Conservation (phyloP, 2,888 invertebrate species). For the Campoplex capitator region DNA sequence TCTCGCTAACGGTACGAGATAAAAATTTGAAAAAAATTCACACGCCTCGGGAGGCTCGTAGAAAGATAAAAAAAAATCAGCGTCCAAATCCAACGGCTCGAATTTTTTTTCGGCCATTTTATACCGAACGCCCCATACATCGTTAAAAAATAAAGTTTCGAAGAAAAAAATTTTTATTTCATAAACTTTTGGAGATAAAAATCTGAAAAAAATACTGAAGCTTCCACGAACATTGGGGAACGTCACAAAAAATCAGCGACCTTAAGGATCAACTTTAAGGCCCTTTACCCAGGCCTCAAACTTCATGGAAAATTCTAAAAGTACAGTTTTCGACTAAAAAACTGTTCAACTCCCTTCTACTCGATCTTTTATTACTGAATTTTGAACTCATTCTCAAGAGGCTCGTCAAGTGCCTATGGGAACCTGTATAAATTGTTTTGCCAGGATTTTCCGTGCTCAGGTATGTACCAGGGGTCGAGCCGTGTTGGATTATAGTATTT, state of each 20-base stretch:
- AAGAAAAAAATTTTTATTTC: neutral
- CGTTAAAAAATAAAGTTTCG: neutral
- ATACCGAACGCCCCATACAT: neutral
- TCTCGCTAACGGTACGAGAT: neutral
- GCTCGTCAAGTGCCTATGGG: neutral
- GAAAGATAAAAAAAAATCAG: neutral
- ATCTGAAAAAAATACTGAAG: slow-evolving; percentile 8
- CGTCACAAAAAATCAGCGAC: slow-evolving; percentile 1
- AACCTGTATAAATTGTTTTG: slow-evolving; percentile 6
- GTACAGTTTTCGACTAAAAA: neutral
- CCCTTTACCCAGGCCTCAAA: neutral
- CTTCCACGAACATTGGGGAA: neutral
- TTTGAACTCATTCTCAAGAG: neutral
- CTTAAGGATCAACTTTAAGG: neutral
- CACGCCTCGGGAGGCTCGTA: too few relatives aligned
- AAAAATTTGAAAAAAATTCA: slow-evolving; percentile 6
- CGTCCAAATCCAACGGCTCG: neutral
- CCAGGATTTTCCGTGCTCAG: slow-evolving; percentile 38
- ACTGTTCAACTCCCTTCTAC: neutral
- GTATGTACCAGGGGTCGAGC: slow-evolving; percentile 15
- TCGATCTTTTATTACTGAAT: neutral
- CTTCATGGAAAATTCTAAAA: neutral
- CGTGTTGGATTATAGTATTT: slow-evolving; percentile 29
- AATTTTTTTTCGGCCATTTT: neutral
- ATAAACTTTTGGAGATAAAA: neutral